A percentile compares a stretch with the other conserved stretches of the same genome.
Conservation (phyloP, 35 echinoderm and acorn worm genomes). For the Apostichopus parvimensis region DNA sequence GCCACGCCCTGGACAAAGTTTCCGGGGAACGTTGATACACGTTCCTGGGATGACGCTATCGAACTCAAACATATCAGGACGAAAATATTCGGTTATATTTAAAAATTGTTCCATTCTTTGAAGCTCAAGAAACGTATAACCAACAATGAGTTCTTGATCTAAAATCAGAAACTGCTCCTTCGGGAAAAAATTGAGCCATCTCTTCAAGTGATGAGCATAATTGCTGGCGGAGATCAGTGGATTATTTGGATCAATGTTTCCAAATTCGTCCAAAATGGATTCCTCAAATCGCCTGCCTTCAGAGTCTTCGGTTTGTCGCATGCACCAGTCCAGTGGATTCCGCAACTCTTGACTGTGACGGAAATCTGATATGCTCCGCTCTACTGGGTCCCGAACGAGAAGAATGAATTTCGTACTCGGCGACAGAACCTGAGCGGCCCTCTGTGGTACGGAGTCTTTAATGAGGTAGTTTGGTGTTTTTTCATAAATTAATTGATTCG, state of each 20-base stretch:
- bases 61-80: constrained; percentile 45
- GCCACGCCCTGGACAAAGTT: constrained; percentile 9
- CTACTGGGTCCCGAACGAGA: constrained; percentile 81
- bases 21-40: constrained; percentile 17
- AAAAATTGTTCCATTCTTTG: constrained; percentile 40
- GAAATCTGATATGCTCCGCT: constrained; percentile 81
- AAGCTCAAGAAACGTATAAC: constrained; percentile 31
- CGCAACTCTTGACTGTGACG: constrained; percentile 68
- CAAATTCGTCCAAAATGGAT: constrained; percentile 59
- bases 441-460: constrained; percentile 38
- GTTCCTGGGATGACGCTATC: constrained; percentile 37
- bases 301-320: constrained; percentile 28
- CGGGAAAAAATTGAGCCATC: constrained; percentile 82
- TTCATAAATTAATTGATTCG: constrained; percentile 47
- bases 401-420: constrained; percentile 77
- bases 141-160: constrained; percentile 41
- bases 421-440: constrained; percentile 60
- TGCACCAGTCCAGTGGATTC: constrained; percentile 42
- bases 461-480: constrained; percentile 71
- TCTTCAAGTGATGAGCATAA: constrained; percentile 70
- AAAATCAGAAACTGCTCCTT: constrained; percentile 65
- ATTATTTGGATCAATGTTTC: constrained; percentile 65
- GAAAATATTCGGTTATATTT: constrained; percentile 26
- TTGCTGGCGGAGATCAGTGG: constrained; percentile 71
- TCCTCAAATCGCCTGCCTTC: constrained; percentile 66